Conservation (phyloP, 1,140 invertebrate species). For the Pseudomyrmex gracilis region DNA sequence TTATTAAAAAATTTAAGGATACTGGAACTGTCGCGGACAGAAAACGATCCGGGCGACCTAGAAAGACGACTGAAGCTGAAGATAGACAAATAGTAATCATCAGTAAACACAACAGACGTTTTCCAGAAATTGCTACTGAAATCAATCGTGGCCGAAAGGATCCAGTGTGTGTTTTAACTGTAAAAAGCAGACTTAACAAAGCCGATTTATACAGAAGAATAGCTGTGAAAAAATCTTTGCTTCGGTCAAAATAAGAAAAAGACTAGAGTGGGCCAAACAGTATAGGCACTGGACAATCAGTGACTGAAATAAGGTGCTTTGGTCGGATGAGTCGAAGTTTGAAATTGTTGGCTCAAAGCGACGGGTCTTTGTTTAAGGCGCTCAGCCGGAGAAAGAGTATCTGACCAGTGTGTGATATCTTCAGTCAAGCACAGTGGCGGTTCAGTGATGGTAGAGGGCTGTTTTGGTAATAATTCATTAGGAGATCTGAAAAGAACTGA, state of each 20-base stretch:
- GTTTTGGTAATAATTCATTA: conserved; percentile 71
- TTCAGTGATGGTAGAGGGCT: conserved; percentile 77
- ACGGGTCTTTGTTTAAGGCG: conserved; percentile 65
- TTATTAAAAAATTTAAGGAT: too few species aligned
- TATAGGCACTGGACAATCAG: conserved; percentile 61
- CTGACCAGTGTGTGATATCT: conserved; percentile 62
- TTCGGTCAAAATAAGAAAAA: conserved; percentile 65
- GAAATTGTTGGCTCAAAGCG: conserved; percentile 68
- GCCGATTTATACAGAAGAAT: conserved; percentile 40
- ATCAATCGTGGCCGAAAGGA: background rate
- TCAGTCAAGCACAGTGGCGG: conserved; percentile 75
- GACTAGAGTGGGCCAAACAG: conserved; percentile 60
- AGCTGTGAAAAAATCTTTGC: conserved; percentile 60
- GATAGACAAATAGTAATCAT: background rate
- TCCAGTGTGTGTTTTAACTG: conserved; percentile 21
- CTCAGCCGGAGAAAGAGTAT: conserved; percentile 60
- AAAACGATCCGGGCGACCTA: background rate
- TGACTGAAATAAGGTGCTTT: conserved; percentile 70
- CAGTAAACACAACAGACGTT: conserved; percentile 9
- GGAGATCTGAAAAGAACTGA: conserved; percentile 75
- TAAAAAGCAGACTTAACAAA: conserved; percentile 32
- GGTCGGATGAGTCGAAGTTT: conserved; percentile 71
- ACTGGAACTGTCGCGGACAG: background rate
- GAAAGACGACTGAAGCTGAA: conserved; percentile 1
- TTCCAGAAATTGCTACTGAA: conserved; percentile 29